These are phyloP conservation scores for Mesembrinibis cayennensis DNA, from an alignment of 2,113 vertebrate species.

Conservation along the genomic window DNA sequence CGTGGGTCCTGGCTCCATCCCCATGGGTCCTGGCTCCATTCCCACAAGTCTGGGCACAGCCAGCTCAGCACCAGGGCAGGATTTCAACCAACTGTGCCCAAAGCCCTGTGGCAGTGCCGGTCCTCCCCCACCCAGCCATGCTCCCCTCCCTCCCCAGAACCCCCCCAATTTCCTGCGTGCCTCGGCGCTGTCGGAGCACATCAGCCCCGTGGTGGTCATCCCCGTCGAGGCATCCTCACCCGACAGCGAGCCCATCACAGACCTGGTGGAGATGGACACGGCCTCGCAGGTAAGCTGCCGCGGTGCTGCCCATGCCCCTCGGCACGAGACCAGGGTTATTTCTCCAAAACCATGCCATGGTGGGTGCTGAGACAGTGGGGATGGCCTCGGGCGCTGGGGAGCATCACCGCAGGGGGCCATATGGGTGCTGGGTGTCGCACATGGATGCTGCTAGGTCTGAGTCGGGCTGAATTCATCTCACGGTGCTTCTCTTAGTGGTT, in stretches of 20 bases:
- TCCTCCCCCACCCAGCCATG: neutral
- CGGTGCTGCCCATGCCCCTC: accelerated
- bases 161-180: slow-evolving; percentile 97
- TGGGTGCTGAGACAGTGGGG: neutral
- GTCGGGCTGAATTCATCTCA: neutral
- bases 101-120: neutral
- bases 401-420: neutral
- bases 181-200: slow-evolving; percentile 94
- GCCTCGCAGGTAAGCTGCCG: slow-evolving; percentile 75
- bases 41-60: neutral
- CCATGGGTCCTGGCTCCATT: neutral
- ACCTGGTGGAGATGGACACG: slow-evolving; percentile 90
- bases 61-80: neutral
- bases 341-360: accelerated
- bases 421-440: neutral
- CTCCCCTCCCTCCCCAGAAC: slow-evolving; percentile 75
- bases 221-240: slow-evolving; percentile 89
- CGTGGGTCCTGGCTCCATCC: neutral
- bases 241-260: slow-evolving; percentile 89
- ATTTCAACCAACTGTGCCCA: neutral
- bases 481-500: neutral
- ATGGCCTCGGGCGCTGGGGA: accelerated
- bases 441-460: neutral
- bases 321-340: accelerated
- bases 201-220: slow-evolving; percentile 97